Percentiles rank a stretch among this genome's conserved stretches.
Conservation (phyloP, 2,113 vertebrate genomes). For the Willisornis vidua region DNA sequence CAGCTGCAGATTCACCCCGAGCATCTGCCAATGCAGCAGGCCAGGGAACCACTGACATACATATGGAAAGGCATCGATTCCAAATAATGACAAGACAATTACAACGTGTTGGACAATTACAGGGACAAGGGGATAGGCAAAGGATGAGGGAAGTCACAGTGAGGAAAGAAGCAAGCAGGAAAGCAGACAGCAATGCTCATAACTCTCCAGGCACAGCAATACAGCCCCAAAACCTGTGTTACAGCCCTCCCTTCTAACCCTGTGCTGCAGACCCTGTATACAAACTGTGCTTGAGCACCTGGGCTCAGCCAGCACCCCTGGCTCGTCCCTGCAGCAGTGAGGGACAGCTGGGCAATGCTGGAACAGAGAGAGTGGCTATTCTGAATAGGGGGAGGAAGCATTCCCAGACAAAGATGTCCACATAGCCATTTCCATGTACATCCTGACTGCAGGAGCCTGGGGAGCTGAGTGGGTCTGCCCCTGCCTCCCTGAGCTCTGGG, state of each 20-base stretch:
- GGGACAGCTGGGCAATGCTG: background rate
- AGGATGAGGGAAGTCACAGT: background rate
- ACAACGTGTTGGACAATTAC: background rate
- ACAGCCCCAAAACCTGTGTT: background rate
- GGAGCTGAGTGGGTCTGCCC: fast-evolving
- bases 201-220: background rate
- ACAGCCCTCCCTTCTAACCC: background rate
- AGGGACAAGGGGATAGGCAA: background rate
- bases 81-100: background rate
- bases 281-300: background rate
- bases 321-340: background rate
- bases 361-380: background rate
- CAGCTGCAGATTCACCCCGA: slow-evolving; percentile 25
- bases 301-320: background rate
- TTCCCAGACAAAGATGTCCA: background rate
- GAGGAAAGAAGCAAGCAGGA: background rate
- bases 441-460: background rate
- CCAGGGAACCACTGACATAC: background rate
- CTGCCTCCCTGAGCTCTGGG: fast-evolving
- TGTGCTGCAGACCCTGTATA: background rate
- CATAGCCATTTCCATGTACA: background rate
- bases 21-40: background rate
- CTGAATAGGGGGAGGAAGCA: background rate
- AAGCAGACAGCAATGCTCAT: background rate
- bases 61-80: background rate